phyloP scores from a whole-genome alignment of 1,140 invertebrate species.

The Aphis craccivora region DNA sequence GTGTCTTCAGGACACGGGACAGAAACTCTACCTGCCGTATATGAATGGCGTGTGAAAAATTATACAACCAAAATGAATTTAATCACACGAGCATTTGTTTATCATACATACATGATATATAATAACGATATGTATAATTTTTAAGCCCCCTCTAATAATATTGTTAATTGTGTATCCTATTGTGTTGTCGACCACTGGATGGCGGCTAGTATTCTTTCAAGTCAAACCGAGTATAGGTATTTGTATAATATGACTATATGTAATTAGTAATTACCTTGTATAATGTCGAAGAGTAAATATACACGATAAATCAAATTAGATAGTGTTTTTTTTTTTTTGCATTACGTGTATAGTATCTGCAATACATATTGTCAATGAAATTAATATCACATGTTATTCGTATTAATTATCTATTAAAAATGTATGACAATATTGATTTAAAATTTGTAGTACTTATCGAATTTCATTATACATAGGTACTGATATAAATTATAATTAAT shows the following conservation, averaged over 20 bases:
- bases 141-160: not conserved
- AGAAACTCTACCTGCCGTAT: conserved; percentile 33
- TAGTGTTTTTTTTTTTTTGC: not conserved
- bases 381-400: not conserved
- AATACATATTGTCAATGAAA: not conserved
- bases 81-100: not conserved
- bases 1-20: conserved; percentile 34
- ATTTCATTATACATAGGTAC: not conserved
- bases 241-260: not conserved
- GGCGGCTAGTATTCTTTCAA: not conserved
- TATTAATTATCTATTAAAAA: not conserved
- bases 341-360: not conserved
- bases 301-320: not conserved
- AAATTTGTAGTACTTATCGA: not conserved
- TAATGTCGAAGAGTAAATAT: not conserved
- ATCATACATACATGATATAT: not conserved
- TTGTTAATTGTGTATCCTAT: not conserved
- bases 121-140: not conserved
- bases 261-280: too few species aligned
- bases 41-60: conserved; percentile 51
- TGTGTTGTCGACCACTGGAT: not conserved
- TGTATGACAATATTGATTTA: not conserved
- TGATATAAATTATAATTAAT: not conserved
- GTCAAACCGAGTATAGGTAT: not conserved
- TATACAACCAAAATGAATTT: conserved; percentile 32